Percentiles rank a stretch among this genome's conserved stretches.
phyloP scores from a whole-genome alignment of 1,140 invertebrate genomes.

The Cephus cinctus region DNA sequence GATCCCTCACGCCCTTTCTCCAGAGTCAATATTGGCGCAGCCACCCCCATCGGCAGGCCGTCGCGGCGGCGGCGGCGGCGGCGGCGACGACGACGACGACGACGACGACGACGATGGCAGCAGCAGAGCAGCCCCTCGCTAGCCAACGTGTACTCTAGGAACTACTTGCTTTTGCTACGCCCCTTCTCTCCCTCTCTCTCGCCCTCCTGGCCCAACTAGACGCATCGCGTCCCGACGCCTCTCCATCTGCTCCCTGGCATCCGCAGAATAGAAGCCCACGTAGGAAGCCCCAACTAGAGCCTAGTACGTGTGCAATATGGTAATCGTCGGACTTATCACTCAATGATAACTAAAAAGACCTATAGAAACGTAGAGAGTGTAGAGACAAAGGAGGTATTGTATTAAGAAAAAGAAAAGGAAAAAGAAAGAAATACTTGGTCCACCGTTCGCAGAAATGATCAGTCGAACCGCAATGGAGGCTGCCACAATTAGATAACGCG shows the following conservation, averaged over 20 bases:
- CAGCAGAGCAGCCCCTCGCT: conserved; percentile 10
- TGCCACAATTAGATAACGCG: conserved; percentile 27
- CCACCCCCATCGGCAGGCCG: conserved; percentile 31
- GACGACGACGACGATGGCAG: conserved; percentile 16
- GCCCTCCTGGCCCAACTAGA: conserved; percentile 17
- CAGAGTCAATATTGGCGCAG: conserved; percentile 45
- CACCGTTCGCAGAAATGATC: conserved; percentile 26
- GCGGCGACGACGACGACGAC: conserved; percentile 31
- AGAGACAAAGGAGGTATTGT: too few species aligned
- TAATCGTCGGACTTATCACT: too few species aligned
- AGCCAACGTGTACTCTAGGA: not conserved
- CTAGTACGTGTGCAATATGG: too few species aligned
- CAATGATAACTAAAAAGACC: too few species aligned
- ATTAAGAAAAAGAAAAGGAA: too few species aligned
- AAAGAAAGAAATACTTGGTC: too few species aligned
- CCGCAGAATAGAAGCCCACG: conserved; percentile 21
- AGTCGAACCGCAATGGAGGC: conserved; percentile 24
- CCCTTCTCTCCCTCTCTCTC: conserved; percentile 8
- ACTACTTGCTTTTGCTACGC: not conserved
- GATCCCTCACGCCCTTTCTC: too few species aligned
- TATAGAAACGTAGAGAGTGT: too few species aligned
- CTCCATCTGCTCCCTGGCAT: conserved; percentile 20
- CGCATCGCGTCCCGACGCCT: conserved; percentile 9
- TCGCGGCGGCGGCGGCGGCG: conserved; percentile 12
- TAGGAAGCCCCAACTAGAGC: conserved; percentile 16